Base-by-base conservation (phyloP, 2,888 invertebrate species). In the Amblyjoppa proteus region DNA sequence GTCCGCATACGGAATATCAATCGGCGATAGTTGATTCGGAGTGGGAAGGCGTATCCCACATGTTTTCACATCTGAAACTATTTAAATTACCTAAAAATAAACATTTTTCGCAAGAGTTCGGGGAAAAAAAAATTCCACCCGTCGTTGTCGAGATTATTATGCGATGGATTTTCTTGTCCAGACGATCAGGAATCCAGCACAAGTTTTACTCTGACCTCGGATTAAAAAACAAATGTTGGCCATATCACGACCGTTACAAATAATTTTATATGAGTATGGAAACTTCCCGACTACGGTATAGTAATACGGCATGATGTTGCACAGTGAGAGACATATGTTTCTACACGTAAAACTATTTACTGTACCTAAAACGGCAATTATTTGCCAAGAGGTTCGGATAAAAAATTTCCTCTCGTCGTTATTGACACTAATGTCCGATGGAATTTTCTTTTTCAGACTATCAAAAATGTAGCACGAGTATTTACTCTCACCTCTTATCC, bases 1-100 rank as follows among this genome's bases (percentile, higher is more conserved):
- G 66, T 77, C 69, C 77, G 38, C 71, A 71, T 20, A 66, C 64
- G 66, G 84, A 81, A 84, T 84, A 81, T 80, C 76, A 80, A 84
- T 81, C 66, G 64, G 2, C 66, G 20, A 34, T 31, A 34, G 53
- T 79, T 80, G 56, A 84, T 80, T 84, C 76, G 68, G 68, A 76
- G 31, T 20, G 49, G 34, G n/a, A 25, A 51, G 16, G 16, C 45
- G 45, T 49, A 16, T 49, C 16, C 45, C 45, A 49, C 16, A 49
- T 49, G 45, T 49, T 16, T 49, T 49, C 16, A 16, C 16, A 49
- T 16, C 4, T 5, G 45, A 16, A 49, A 49, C 45, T 49, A 49
- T 49, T 49, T 49, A 16, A 16, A 49, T 41, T 1, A 41, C 11
- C 41, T 2, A 41, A 41, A 41, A 5, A 41, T 34, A 7, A 6